phyloP scores from a whole-genome alignment of 64 coral and sea anemone species.

The Pocillopora damicornis region DNA sequence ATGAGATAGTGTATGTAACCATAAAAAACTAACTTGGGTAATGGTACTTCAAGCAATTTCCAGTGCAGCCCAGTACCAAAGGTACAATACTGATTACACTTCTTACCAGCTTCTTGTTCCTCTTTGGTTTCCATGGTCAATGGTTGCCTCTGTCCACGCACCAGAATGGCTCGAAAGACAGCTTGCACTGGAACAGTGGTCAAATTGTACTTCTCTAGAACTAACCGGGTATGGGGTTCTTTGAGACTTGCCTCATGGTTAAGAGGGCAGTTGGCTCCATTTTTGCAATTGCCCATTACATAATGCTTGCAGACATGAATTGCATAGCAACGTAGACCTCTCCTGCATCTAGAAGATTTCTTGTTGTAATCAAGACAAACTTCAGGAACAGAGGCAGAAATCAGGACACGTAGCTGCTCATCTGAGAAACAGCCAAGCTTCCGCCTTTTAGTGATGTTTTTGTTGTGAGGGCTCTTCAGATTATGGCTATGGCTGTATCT shows the following conservation, averaged over 20 bases:
- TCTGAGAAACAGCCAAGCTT: not conserved
- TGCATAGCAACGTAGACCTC: not conserved
- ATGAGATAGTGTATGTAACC: too few species aligned
- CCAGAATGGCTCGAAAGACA: not conserved
- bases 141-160: not conserved
- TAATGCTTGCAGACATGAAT: conserved; percentile 25
- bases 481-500: conserved; percentile 38
- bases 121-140: not conserved
- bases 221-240: not conserved
- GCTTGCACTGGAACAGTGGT: not conserved
- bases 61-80: not conserved
- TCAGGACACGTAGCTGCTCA: conserved; percentile 46
- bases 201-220: conserved; percentile 7
- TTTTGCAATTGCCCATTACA: conserved; percentile 8
- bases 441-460: conserved; percentile 8
- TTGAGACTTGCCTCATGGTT: conserved; percentile 1
- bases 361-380: conserved; percentile 31
- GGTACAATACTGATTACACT: not conserved
- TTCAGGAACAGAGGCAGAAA: conserved; percentile 29
- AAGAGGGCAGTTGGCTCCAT: not conserved
- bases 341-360: not conserved
- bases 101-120: not conserved
- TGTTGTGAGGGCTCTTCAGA: conserved; percentile 35
- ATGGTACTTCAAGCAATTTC: too few species aligned
- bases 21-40: too few species aligned